These are phyloP conservation scores for Tamias sibiricus DNA, from an alignment of 2,113 vertebrate species.

Conservation along the genomic window DNA sequence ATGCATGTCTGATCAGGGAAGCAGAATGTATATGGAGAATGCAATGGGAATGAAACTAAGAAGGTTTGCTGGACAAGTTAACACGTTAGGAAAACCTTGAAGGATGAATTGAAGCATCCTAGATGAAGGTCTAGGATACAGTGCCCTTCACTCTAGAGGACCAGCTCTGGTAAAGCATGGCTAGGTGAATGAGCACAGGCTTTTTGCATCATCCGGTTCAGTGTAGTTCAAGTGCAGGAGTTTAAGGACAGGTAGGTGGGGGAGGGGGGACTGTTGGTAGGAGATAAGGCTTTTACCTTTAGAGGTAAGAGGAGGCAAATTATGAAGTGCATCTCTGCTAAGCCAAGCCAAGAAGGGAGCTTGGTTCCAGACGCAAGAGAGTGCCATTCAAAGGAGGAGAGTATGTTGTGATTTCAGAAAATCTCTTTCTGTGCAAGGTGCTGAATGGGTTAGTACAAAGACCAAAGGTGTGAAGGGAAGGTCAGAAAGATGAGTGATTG, in stretches of 20 bases:
- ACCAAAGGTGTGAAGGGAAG: background rate
- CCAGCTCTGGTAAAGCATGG: background rate
- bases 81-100: background rate
- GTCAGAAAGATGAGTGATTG: background rate
- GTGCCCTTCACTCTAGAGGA: background rate
- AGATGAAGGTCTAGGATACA: background rate
- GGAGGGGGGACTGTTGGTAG: background rate
- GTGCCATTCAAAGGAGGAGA: background rate
- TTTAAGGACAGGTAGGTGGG: background rate
- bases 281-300: background rate
- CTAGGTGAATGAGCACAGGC: background rate
- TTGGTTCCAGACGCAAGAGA: background rate
- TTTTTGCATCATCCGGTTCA: background rate
- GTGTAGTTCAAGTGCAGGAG: background rate
- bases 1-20: background rate
- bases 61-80: background rate
- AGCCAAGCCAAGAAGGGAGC: background rate
- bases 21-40: background rate
- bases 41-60: background rate
- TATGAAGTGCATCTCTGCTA: background rate
- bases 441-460: background rate
- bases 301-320: background rate
- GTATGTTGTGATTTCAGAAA: background rate
- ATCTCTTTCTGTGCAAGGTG: background rate
- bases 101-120: background rate